phyloP scores from a whole-genome alignment of 2,888 invertebrate genomes.

The Dorcus parallelipipedus region DNA sequence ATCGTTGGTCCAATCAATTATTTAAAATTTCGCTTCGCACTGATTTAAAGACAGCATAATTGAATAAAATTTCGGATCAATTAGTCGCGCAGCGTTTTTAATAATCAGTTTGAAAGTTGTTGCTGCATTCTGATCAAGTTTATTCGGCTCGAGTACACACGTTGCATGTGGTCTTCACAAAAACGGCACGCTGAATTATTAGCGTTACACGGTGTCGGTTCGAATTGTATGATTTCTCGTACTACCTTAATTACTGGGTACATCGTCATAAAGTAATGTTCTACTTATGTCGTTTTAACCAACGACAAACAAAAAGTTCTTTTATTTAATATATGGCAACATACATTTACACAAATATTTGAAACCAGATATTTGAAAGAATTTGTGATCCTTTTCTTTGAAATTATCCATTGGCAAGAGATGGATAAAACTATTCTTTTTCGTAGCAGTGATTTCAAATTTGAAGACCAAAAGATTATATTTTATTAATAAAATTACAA shows the following conservation, averaged over 20 bases:
- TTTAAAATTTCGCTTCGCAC: conserved; percentile 6
- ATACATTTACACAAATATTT: too few relatives aligned
- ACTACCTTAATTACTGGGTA: background rate
- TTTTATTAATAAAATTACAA: too few relatives aligned
- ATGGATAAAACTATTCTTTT: too few relatives aligned
- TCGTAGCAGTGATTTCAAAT: too few relatives aligned
- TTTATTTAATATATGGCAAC: too few relatives aligned
- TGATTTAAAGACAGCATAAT: conserved; percentile 7
- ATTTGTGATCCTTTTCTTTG: too few relatives aligned
- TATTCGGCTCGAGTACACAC: background rate
- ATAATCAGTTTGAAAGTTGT: conserved; percentile 1
- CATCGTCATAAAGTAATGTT: too few relatives aligned
- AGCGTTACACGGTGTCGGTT: background rate
- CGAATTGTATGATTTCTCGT: background rate
- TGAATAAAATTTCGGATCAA: conserved; percentile 9
- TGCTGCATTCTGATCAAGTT: conserved; percentile 3
- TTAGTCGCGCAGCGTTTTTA: conserved; percentile 4
- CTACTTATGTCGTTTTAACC: too few relatives aligned
- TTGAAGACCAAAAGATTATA: too few relatives aligned
- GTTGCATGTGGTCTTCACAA: conserved; percentile 4
- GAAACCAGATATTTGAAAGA: too few relatives aligned
- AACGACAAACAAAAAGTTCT: too few relatives aligned
- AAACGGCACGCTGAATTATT: conserved; percentile 1
- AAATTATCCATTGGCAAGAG: too few relatives aligned
- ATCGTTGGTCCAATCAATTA: background rate